These are phyloP conservation scores for Gymnorhina tibicen DNA, from an alignment of 2,113 vertebrate genomes.

Conservation along the genomic window DNA sequence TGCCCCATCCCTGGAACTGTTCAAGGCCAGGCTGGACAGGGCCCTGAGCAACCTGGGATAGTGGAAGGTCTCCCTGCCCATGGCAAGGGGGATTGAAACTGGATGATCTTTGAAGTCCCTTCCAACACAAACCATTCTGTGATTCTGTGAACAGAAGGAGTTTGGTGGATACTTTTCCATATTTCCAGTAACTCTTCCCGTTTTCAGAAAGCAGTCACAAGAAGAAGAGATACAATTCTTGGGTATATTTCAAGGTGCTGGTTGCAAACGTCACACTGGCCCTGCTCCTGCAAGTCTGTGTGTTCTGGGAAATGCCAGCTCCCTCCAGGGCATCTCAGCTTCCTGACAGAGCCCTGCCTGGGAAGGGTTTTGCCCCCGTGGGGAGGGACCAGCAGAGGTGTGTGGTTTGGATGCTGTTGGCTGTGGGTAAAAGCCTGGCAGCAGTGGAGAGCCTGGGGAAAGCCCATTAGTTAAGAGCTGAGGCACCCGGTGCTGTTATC, in stretches of 20 bases:
- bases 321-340: background rate
- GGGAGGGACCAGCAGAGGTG: background rate
- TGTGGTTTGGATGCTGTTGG: background rate
- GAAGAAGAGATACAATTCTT: background rate
- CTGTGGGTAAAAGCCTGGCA: background rate
- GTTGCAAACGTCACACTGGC: rapidly evolving
- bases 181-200: background rate
- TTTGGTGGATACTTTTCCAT: background rate
- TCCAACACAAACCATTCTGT: background rate
- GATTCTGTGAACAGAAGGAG: background rate
- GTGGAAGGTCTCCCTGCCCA: background rate
- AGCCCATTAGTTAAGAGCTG: slow-evolving; percentile 46
- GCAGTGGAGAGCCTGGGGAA: background rate
- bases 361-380: background rate
- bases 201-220: background rate
- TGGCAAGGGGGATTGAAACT: background rate
- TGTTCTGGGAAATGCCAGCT: background rate
- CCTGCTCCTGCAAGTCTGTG: background rate
- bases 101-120: background rate
- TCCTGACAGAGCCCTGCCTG: background rate
- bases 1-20: background rate
- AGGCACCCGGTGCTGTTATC: slow-evolving; percentile 12
- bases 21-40: background rate
- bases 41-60: background rate
- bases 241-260: background rate